Evolutionary conservation across 2,113 vertebrate species (phyloP), one percentile per base, ranked within the genome.

Genomic region (Pomatostomus ruficeps): DNA sequence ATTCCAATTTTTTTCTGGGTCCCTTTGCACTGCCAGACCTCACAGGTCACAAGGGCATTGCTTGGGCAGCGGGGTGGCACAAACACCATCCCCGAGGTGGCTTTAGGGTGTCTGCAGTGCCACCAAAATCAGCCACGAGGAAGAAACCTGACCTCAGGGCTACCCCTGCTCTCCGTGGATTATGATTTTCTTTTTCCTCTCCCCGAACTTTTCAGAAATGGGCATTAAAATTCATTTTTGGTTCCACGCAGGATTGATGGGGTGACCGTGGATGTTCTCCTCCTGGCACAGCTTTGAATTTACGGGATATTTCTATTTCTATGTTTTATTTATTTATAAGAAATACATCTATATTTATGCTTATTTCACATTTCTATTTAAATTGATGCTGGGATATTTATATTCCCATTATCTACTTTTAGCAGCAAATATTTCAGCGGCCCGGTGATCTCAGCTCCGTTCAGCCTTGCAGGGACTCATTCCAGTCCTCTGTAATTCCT

Each of bases 401-500:
- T 75, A 59, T 63, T 49, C 51, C 26, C 31, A 62, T 57, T 68
- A 33, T 43, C 42, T 81, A 19, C 74, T 85, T 90, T 46, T 58
- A 82, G 48, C 43, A 72, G 61, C 48, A 63, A 36, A 51, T 12
- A 67, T 36, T 72, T 83, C 76, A 28, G 43, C 68, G 49, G 46
- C 18, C 11, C 62, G 70, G 63, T 28, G 54, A 65, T 83, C 57
- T 23, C 62, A 63, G 35, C 70, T 55, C 38, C 28, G 8, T 14
- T 62, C 61, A 78, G 35, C 77, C 82, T 75, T 24, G 43, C 55
- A 91, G 81, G 88, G 66, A 82, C 78, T 94, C 82, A 90, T 43
- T 21, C 43, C 18, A 43, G 36, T 1, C 49, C 79, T 54, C 70
- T 46, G 46, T 40, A 78, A 43, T 52, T 58, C n/a, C n/a, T 85